These are phyloP conservation scores for Lacanobia oleracea DNA, from an alignment of 2,888 invertebrate species.

Conservation along the genomic window DNA sequence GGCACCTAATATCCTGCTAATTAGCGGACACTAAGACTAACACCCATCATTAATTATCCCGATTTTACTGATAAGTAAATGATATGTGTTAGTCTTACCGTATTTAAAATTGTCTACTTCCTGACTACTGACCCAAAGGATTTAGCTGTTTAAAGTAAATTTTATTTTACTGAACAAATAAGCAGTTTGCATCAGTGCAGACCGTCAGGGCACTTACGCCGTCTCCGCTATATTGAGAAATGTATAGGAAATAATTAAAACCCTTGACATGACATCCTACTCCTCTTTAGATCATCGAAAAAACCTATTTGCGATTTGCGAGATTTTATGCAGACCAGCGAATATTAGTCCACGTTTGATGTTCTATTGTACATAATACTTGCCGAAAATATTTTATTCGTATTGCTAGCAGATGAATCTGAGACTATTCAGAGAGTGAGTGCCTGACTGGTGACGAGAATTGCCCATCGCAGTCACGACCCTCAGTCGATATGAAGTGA, in stretches of 20 bases:
- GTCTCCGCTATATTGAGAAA: constrained; percentile 6
- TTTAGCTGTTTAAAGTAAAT: constrained; percentile 12
- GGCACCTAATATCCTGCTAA: too few species aligned
- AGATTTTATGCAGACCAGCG: background rate
- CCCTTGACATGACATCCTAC: background rate
- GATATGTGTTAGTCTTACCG: too few species aligned
- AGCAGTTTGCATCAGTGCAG: constrained; percentile 17
- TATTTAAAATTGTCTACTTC: constrained; percentile 30
- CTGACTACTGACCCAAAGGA: constrained; percentile 28
- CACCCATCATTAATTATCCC: too few species aligned
- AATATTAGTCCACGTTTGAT: background rate
- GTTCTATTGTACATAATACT: background rate
- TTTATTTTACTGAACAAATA: constrained; percentile 18
- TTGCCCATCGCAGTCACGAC: background rate
- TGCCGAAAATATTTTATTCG: background rate
- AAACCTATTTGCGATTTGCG: background rate
- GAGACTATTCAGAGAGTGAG: background rate
- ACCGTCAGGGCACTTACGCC: constrained; percentile 3
- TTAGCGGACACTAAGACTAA: background rate
- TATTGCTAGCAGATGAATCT: too few species aligned
- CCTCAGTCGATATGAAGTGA: too few species aligned
- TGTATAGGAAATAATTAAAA: constrained; percentile 1
- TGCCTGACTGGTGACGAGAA: background rate
- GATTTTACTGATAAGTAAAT: too few species aligned
- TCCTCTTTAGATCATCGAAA: background rate